phyloP scores from a whole-genome alignment of 2,113 vertebrate genomes.

The Narcine bancroftii region DNA sequence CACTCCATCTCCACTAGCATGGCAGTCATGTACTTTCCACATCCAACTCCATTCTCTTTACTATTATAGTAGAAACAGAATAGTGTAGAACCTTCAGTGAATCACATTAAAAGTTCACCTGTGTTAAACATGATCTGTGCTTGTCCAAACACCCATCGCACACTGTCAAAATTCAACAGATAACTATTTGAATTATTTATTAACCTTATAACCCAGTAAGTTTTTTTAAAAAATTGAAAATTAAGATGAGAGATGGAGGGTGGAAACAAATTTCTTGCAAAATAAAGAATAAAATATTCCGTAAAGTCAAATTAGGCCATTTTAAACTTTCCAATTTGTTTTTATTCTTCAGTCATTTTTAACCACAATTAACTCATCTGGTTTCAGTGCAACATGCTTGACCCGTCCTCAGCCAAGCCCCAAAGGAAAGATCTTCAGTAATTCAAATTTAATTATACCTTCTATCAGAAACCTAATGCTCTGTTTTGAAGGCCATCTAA shows the following conservation, averaged over 20 bases:
- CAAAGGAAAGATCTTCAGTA: slow-evolving; percentile 11
- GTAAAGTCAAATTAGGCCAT: neutral
- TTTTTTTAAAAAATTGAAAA: neutral
- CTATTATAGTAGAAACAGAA: neutral
- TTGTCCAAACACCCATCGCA: neutral
- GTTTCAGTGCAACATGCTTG: slow-evolving; percentile 21
- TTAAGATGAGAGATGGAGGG: neutral
- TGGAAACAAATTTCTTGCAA: neutral
- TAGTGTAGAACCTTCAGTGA: neutral
- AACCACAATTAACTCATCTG: slow-evolving; percentile 11
- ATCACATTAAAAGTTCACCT: neutral
- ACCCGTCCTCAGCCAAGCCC: slow-evolving; percentile 8
- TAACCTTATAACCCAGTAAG: too few species aligned
- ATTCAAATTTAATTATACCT: slow-evolving; percentile 32
- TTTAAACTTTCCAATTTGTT: neutral
- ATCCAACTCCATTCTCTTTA: neutral
- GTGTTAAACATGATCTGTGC: neutral
- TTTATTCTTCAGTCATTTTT: neutral
- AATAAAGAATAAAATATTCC: neutral
- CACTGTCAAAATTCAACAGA: neutral
- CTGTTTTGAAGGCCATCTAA: slow-evolving; percentile 33
- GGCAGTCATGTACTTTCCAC: neutral
- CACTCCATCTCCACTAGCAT: neutral
- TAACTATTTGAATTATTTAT: neutral
- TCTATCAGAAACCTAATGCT: slow-evolving; percentile 25